Percentiles rank a stretch among this genome's conserved stretches.
Conservation (phyloP, 2,888 invertebrate species). For the Clostera curtula region DNA sequence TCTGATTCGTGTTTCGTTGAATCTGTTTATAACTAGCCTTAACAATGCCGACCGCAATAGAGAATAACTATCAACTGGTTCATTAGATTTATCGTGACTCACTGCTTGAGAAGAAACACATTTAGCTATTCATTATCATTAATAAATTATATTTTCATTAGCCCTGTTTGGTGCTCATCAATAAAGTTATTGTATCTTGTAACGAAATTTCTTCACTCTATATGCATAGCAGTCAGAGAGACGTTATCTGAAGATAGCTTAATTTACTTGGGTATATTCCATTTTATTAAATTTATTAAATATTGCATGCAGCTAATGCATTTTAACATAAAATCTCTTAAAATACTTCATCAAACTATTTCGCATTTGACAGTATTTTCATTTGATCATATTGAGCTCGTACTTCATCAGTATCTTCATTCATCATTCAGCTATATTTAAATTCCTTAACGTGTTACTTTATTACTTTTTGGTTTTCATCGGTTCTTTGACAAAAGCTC, state of each 20-base stretch:
- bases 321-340: too few relatives aligned
- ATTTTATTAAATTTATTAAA: too few relatives aligned
- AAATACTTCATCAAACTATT: too few relatives aligned
- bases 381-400: too few relatives aligned
- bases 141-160: constrained; percentile 29
- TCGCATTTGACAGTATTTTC: too few relatives aligned
- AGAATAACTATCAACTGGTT: constrained; percentile 11
- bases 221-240: constrained; percentile 35
- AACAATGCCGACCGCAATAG: too few relatives aligned
- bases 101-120: constrained; percentile 15
- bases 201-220: constrained; percentile 25
- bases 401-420: too few relatives aligned
- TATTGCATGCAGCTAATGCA: too few relatives aligned
- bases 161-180: constrained; percentile 22
- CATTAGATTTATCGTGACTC: constrained; percentile 18
- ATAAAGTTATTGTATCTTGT: constrained; percentile 32
- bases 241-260: constrained; percentile 15
- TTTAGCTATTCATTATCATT: constrained; percentile 21
- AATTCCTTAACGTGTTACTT: too few relatives aligned
- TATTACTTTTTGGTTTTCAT: constrained; percentile 9
- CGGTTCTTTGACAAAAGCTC: constrained; percentile 45
- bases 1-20: neutral
- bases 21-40: too few relatives aligned
- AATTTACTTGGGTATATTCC: too few relatives aligned
- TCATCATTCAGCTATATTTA: too few relatives aligned